phyloP scores from a whole-genome alignment of 2,113 vertebrate genomes.

The Nansenia antarctica region DNA sequence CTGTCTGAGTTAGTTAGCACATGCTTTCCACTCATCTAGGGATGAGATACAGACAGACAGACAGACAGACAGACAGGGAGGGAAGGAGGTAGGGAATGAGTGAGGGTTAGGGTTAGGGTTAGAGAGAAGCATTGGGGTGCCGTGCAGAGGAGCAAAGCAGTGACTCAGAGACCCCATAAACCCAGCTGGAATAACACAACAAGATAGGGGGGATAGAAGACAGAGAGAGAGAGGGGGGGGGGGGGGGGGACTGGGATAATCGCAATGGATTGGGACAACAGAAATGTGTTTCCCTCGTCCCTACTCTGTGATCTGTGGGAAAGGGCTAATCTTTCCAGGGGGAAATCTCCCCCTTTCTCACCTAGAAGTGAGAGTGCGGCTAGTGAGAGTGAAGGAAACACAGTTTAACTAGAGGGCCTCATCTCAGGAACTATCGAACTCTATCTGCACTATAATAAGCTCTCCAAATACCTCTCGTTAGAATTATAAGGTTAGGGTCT shows the following conservation, averaged over 20 bases:
- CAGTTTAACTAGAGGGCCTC: no score
- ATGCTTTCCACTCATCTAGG: conserved; percentile 3
- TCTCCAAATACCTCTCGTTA: no score
- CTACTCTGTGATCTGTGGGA: neutral
- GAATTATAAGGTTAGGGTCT: no score
- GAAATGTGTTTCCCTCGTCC: conserved; percentile 6
- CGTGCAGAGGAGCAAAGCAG: conserved; percentile 27
- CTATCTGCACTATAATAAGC: no score
- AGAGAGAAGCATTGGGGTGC: conserved; percentile 6
- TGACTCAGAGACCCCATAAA: conserved; percentile 9
- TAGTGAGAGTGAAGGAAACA: no score
- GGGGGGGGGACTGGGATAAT: neutral
- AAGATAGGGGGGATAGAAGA: neutral
- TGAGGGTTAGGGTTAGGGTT: neutral
- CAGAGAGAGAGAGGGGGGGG: neutral
- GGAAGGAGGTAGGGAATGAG: neutral
- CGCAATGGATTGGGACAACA: neutral
- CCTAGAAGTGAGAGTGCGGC: neutral
- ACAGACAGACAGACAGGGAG: neutral
- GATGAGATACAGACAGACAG: neutral
- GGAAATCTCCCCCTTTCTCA: neutral
- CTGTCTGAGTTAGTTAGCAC: neutral
- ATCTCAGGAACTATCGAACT: neutral
- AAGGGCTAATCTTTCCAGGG: neutral
- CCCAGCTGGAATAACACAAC: conserved; percentile 19